Evolutionary conservation across 2,797 vertebrate genomes (phyloP), one percentile per base, ranked within the genome.

Genomic region (Takifugu ocellatus): DNA sequence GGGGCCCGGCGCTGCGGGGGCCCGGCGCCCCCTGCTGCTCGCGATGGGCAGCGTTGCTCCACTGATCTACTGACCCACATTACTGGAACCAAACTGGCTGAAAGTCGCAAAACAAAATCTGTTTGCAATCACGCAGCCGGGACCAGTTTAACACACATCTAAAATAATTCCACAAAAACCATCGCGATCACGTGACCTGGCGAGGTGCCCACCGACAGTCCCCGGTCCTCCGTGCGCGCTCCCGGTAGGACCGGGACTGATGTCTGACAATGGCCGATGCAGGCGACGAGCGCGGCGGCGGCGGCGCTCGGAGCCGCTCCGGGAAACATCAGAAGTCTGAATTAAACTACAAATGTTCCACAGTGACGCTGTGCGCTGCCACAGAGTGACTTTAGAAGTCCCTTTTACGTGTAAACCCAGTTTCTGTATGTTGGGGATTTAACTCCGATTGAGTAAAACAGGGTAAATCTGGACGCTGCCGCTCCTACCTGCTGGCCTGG

Each of bases 21-120:
- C 21, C 21, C 21, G 21, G 21, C 21, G 21, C 79, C 83, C 76
- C 49, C 86, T 85, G 73, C 72, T 61, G 78, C 33, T 0, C 63
- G 1, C 33, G 0, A 27, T 0, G 9, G 51, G 70, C 52, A 77
- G 44, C 61, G 62, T 61, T 79, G 87, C 72, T 85, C 84, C 6
- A 87, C 77, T 90, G 86, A 75, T 86, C 87, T 46, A 88, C 87
- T 90, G 86, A 90, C 87, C 88, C 74, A 90, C 5, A 78, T 88
- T 66, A 25, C 16, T 4, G 45, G 1, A 27, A 10, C 31, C 3
- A 10, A 33, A 33, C 31, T 33, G 7, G 31, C 31, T 10, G 2
- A 33, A 33, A 33, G 8, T 33, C 31, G 9, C 5, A 0, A 31
- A 31, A 8, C 29, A 31, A 31, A 31, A 21, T 21, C 21, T 21